A percentile compares a stretch with the other conserved stretches of the same genome.
Evolutionary conservation across 2,113 vertebrate species (phyloP).

Genomic region (Paracanthobrama guichenoti): DNA sequence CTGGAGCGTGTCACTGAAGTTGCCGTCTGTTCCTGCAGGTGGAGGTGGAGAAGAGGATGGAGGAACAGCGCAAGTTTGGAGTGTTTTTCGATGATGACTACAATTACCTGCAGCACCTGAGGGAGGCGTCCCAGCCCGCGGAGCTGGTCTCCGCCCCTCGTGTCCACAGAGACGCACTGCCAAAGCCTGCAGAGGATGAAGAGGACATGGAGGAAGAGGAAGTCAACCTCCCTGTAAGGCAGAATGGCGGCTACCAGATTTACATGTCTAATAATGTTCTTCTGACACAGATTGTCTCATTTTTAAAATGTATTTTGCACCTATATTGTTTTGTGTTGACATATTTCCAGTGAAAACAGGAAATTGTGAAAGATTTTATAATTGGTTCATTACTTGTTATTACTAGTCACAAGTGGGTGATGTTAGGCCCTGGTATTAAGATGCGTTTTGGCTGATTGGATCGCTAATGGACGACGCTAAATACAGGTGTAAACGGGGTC

Average conservation of each 20-base stretch:
- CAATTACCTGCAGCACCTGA: conserved; percentile 95
- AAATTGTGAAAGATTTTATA: neutral
- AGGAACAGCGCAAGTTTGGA: conserved; percentile 87
- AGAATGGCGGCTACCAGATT: neutral
- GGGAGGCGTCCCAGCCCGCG: conserved; percentile 72
- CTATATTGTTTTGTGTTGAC: neutral
- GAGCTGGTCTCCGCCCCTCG: conserved; percentile 80
- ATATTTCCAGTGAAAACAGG: neutral
- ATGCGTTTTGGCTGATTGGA: too few relatives aligned
- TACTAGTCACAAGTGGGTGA: neutral
- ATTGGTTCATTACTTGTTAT: neutral
- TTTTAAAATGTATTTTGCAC: neutral
- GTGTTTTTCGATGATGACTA: conserved; percentile 98
- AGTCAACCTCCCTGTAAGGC: conserved; percentile 27
- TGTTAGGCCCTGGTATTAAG: too few relatives aligned
- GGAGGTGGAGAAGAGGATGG: conserved; percentile 77
- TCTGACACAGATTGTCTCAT: neutral
- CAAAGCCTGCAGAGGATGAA: conserved; percentile 58
- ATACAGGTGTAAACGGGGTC: too few relatives aligned
- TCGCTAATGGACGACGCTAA: too few relatives aligned
- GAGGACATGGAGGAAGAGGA: conserved; percentile 41
- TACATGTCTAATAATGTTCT: neutral
- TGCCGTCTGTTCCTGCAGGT: conserved; percentile 57
- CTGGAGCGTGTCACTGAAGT: neutral
- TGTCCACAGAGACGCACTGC: conserved; percentile 9